Percentiles rank a stretch among this genome's conserved stretches.
Evolutionary conservation across 2,888 invertebrate genomes (phyloP).

Genomic region (Hofmannophila pseudospretella): DNA sequence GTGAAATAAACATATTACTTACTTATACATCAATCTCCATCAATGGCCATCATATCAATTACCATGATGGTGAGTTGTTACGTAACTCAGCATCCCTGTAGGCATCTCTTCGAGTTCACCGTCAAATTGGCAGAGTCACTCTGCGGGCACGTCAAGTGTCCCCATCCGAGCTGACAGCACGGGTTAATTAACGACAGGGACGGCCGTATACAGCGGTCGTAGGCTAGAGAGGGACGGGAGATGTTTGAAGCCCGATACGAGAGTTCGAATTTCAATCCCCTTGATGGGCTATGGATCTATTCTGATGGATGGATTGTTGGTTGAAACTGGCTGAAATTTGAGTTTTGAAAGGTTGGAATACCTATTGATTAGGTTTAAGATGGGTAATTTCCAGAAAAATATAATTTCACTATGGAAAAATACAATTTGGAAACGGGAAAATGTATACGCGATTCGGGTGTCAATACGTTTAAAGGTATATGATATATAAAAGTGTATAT

Average conservation of each 20-base stretch:
- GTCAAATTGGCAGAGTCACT: conserved; percentile 59
- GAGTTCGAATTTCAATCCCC: conserved; percentile 24
- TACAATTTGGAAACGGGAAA: too few relatives aligned
- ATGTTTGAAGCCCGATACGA: background rate
- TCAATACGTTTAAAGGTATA: too few relatives aligned
- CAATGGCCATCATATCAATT: conserved; percentile 16
- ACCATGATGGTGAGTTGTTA: too few relatives aligned
- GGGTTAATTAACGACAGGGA: conserved; percentile 45
- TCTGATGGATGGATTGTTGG: background rate
- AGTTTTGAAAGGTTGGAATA: too few relatives aligned
- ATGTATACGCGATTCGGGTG: too few relatives aligned
- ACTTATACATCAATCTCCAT: background rate
- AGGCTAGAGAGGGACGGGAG: conserved; percentile 17
- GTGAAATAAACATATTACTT: too few relatives aligned
- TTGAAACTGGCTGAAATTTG: too few relatives aligned
- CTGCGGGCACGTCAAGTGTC: conserved; percentile 53
- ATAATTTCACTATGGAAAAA: too few relatives aligned
- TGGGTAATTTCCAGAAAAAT: too few relatives aligned
- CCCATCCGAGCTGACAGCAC: conserved; percentile 47
- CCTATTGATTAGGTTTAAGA: too few relatives aligned
- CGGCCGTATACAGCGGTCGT: conserved; percentile 7
- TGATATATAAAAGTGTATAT: too few relatives aligned
- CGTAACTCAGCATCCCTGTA: conserved; percentile 13
- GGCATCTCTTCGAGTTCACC: conserved; percentile 41
- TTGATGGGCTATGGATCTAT: conserved; percentile 7